These are phyloP conservation scores for Pteronotus mesoamericanus DNA, from an alignment of 2,797 vertebrate species.

Conservation along the genomic window DNA sequence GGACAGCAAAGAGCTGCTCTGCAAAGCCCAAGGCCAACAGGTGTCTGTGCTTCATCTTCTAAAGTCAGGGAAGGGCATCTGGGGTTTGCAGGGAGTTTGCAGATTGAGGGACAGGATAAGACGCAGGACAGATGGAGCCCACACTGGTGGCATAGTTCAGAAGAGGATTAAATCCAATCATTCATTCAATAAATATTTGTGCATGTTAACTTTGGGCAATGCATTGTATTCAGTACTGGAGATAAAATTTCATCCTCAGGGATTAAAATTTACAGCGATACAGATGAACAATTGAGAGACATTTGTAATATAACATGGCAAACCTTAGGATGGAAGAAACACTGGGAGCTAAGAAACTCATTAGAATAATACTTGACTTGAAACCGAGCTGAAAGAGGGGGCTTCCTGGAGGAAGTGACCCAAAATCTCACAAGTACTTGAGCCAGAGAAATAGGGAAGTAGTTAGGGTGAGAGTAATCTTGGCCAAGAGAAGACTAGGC, in stretches of 20 bases:
- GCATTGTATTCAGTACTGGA: neutral
- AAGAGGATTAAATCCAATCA: neutral
- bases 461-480: neutral
- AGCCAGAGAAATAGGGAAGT: neutral
- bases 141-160: neutral
- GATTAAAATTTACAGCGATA: neutral
- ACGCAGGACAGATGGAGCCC: neutral
- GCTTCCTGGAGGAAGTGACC: neutral
- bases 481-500: neutral
- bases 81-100: neutral
- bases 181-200: neutral
- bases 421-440: neutral
- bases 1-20: conserved; percentile 53
- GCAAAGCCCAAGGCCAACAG: neutral
- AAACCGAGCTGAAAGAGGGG: neutral
- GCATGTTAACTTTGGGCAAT: neutral
- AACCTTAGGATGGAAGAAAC: neutral
- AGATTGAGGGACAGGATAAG: neutral
- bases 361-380: neutral
- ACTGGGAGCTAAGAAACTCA: neutral
- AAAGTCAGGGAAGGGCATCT: neutral
- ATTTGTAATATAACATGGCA: neutral
- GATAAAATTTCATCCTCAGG: neutral
- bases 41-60: neutral
- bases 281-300: neutral